Evolutionary conservation across 2,888 invertebrate genomes (phyloP).

Genomic region (Argyresthia albistria): DNA sequence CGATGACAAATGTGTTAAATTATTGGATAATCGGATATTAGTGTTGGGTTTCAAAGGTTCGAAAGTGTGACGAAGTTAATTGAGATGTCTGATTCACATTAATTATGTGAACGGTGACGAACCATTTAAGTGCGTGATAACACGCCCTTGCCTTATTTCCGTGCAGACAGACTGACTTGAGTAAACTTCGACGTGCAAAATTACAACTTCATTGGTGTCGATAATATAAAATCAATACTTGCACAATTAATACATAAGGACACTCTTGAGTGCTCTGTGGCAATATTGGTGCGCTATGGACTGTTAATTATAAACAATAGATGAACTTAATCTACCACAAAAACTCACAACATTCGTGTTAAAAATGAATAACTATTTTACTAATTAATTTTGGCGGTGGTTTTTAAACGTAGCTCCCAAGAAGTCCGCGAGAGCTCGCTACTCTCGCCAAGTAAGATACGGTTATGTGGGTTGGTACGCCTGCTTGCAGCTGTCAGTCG

Average conservation of each 20-base stretch:
- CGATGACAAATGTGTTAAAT: slow-evolving; percentile 12
- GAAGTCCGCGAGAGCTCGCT: slow-evolving; percentile 29
- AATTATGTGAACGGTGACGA: slow-evolving; percentile 66
- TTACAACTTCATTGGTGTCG: slow-evolving; percentile 19
- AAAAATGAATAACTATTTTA: neutral
- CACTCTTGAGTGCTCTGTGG: too few species aligned
- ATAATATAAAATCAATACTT: slow-evolving; percentile 59
- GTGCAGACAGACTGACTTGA: slow-evolving; percentile 7
- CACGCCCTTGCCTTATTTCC: slow-evolving; percentile 35
- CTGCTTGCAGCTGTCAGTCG: slow-evolving; percentile 22
- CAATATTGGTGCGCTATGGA: too few species aligned
- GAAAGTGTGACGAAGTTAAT: slow-evolving; percentile 32
- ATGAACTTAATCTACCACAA: neutral
- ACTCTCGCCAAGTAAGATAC: slow-evolving; percentile 5
- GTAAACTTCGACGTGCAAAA: slow-evolving; percentile 17
- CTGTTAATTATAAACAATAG: neutral
- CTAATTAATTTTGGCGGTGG: slow-evolving; percentile 33
- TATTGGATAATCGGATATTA: neutral
- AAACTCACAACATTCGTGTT: neutral
- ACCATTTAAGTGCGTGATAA: slow-evolving; percentile 60
- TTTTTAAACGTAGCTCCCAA: slow-evolving; percentile 31
- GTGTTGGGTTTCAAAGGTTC: neutral
- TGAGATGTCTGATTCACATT: slow-evolving; percentile 55
- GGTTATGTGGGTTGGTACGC: slow-evolving; percentile 18
- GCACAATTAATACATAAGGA: slow-evolving; percentile 11